Conservation (phyloP, 2,797 vertebrate genomes). For the Morus bassanus region DNA sequence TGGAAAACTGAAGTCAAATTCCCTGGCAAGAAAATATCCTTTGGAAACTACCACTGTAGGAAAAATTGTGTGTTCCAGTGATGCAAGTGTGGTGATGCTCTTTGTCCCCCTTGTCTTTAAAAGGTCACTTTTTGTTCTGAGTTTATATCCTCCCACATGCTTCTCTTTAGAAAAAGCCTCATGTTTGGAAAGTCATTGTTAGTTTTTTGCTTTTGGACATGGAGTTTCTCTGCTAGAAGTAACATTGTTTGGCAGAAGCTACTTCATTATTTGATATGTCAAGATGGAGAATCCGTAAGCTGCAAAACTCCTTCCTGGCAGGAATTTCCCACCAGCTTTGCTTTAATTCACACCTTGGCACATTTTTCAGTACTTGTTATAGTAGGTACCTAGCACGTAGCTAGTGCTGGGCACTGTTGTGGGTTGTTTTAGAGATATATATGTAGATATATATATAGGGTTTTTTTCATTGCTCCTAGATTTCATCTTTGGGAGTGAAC, state of each 20-base stretch:
- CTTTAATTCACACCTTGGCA: not conserved
- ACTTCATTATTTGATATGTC: not conserved
- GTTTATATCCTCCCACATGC: not conserved
- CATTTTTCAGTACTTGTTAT: not conserved
- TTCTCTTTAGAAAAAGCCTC: not conserved
- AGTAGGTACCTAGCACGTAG: too few species aligned
- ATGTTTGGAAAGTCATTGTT: not conserved
- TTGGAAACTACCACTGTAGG: slow-evolving; percentile 16
- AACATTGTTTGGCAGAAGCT: not conserved
- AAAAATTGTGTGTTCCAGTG: not conserved
- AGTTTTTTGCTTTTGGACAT: not conserved
- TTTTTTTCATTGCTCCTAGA: not conserved
- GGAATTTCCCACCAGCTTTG: not conserved
- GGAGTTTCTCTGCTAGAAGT: not conserved
- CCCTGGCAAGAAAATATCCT: not conserved
- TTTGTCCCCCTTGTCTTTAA: slow-evolving; percentile 21
- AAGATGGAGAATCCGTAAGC: not conserved
- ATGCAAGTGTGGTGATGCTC: not conserved
- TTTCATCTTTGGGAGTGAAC: not conserved
- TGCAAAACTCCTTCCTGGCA: not conserved
- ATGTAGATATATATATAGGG: rapidly evolving
- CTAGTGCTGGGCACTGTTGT: not conserved
- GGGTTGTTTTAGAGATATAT: not conserved
- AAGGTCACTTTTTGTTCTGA: slow-evolving; percentile 42
- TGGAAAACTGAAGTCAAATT: slow-evolving; percentile 31